A percentile compares a stretch with the other conserved stretches of the same genome.
Evolutionary conservation across 2,797 vertebrate genomes (phyloP).

Genomic region (Phalloptychus januarius): DNA sequence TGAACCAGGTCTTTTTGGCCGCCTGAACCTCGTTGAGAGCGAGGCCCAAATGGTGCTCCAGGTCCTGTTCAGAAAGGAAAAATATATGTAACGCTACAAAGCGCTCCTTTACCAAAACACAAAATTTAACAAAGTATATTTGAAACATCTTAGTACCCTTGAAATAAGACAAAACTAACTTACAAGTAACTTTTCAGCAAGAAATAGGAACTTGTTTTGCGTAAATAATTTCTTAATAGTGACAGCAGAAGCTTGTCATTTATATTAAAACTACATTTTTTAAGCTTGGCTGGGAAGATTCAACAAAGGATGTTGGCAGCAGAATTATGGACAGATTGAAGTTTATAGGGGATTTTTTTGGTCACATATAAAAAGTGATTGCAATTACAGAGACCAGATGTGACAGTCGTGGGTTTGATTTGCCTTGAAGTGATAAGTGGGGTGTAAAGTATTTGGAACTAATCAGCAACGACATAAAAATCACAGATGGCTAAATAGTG

Average conservation of each 20-base stretch:
- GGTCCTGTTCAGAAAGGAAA: constrained; percentile 81
- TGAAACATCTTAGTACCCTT: too few species aligned
- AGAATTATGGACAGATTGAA: not conserved
- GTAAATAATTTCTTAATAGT: too few species aligned
- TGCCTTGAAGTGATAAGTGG: not conserved
- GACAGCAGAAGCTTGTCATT: too few species aligned
- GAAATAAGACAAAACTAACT: too few species aligned
- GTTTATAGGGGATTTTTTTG: not conserved
- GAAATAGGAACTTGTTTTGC: too few species aligned
- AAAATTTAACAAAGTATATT: too few species aligned
- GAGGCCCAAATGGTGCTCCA: constrained; percentile 96
- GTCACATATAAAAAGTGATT: not conserved
- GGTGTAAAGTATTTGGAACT: not conserved
- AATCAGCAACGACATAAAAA: not conserved
- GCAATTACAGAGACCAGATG: not conserved
- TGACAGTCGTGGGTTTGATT: not conserved
- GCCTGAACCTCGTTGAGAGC: constrained; percentile 96
- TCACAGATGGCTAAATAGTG: not conserved
- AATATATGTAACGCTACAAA: not conserved
- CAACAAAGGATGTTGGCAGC: not conserved
- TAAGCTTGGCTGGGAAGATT: not conserved
- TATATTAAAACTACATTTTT: too few species aligned
- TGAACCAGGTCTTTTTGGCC: constrained; percentile 99
- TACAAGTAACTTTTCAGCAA: too few species aligned
- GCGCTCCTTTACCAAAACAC: not conserved